Evolutionary conservation across 2,888 invertebrate species (phyloP).

Genomic region (Rhogogaster chlorosoma): DNA sequence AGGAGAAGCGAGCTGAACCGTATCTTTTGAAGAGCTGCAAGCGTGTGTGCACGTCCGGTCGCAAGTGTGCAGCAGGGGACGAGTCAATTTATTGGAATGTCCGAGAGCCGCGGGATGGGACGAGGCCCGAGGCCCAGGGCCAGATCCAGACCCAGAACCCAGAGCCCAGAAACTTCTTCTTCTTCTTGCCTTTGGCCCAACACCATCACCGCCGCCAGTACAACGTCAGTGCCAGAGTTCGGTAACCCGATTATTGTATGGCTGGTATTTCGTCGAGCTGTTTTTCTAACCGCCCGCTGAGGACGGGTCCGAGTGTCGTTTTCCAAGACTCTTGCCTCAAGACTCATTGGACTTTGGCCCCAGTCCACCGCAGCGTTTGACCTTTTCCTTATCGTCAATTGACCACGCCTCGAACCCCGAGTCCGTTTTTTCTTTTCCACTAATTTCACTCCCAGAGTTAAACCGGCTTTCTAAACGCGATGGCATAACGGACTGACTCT

Average conservation of each 20-base stretch:
- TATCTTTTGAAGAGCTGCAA: slow-evolving; percentile 2
- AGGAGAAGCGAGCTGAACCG: not conserved
- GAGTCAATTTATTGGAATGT: slow-evolving; percentile 51
- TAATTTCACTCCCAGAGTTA: too few relatives aligned
- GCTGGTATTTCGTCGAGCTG: slow-evolving; percentile 45
- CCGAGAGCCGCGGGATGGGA: slow-evolving; percentile 38
- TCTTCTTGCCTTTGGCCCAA: slow-evolving; percentile 20
- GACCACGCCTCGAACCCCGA: not conserved
- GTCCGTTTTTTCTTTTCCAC: not conserved
- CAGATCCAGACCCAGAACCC: slow-evolving; percentile 3
- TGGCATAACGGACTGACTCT: too few relatives aligned
- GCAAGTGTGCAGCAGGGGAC: slow-evolving; percentile 47
- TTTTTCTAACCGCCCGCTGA: slow-evolving; percentile 28
- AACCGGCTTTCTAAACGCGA: too few relatives aligned
- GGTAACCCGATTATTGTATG: slow-evolving; percentile 50
- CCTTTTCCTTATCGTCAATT: not conserved
- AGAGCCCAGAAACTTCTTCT: slow-evolving; percentile 7
- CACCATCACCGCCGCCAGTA: not conserved
- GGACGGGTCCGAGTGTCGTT: slow-evolving; percentile 19
- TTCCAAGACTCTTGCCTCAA: not conserved
- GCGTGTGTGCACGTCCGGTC: slow-evolving; percentile 42
- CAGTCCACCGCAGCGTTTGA: not conserved
- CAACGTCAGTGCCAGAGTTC: slow-evolving; percentile 21
- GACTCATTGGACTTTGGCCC: not conserved
- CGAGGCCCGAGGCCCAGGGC: slow-evolving; percentile 31